Percentiles rank a stretch among this genome's conserved stretches.
These are phyloP conservation scores for Altica lythri DNA, from an alignment of 2,888 invertebrate genomes.

Conservation along the genomic window DNA sequence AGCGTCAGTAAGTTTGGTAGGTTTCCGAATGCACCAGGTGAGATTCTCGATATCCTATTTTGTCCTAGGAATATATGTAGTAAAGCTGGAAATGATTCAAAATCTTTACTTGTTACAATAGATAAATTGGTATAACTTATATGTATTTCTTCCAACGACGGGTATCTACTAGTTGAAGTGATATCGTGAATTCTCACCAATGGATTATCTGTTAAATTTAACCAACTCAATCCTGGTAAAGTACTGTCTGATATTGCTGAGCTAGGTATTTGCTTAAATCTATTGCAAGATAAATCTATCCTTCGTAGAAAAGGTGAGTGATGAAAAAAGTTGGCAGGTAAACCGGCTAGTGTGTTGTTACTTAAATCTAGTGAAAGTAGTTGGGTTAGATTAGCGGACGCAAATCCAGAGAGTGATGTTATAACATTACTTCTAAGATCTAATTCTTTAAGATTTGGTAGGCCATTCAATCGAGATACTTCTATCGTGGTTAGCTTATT, in stretches of 20 bases:
- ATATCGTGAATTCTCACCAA: conserved; percentile 75
- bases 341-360: conserved; percentile 72
- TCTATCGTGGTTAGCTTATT: conserved; percentile 75
- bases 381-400: conserved; percentile 74
- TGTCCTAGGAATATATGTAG: conserved; percentile 74
- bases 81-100: conserved; percentile 79
- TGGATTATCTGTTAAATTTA: conserved; percentile 85
- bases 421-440: conserved; percentile 77
- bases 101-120: conserved; percentile 82
- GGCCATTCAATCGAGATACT: conserved; percentile 75
- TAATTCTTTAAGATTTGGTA: conserved; percentile 74
- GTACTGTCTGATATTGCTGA: conserved; percentile 76
- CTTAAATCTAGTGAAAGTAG: conserved; percentile 76
- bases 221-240: conserved; percentile 71
- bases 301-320: conserved; percentile 72
- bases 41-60: conserved; percentile 78
- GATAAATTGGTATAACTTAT: conserved; percentile 80
- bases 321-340: conserved; percentile 82
- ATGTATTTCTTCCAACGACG: conserved; percentile 77
- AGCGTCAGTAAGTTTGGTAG: conserved; percentile 76
- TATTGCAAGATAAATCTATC: conserved; percentile 78
- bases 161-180: conserved; percentile 71
- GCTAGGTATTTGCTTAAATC: conserved; percentile 78
- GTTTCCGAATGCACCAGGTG: conserved; percentile 82
- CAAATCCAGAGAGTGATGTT: conserved; percentile 75